These are phyloP conservation scores for Hanleya hanleyi DNA, from an alignment of 2,888 invertebrate genomes.

Conservation along the genomic window DNA sequence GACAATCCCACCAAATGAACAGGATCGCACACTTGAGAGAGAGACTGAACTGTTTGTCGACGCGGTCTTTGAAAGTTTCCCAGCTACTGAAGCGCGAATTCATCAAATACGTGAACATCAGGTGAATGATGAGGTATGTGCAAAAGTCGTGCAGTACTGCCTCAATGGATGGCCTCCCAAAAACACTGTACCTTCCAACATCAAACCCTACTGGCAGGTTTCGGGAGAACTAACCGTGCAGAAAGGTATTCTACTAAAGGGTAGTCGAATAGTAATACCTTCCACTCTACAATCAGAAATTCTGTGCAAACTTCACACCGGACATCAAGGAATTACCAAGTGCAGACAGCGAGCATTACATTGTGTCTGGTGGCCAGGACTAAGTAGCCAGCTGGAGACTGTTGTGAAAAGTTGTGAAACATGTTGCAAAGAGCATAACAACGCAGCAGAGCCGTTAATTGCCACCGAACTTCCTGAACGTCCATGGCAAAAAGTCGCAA, in stretches of 20 bases:
- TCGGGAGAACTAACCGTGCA: constrained; percentile 2
- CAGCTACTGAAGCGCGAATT: constrained; percentile 18
- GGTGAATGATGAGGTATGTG: background rate
- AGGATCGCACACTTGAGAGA: constrained; percentile 17
- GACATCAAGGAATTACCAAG: constrained; percentile 2
- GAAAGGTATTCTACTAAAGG: constrained; percentile 10
- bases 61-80: constrained; percentile 9
- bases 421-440: background rate
- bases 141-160: background rate
- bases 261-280: background rate
- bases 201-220: constrained; percentile 5
- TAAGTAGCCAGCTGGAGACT: background rate
- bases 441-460: constrained; percentile 16
- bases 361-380: constrained; percentile 11
- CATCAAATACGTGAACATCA: background rate
- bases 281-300: background rate
- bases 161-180: constrained; percentile 27
- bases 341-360: background rate
- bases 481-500: constrained; percentile 29
- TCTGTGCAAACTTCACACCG: constrained; percentile 3
- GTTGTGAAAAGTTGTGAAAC: background rate
- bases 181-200: background rate
- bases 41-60: constrained; percentile 16
- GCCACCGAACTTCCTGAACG: constrained; percentile 18
- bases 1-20: background rate